Evolutionary conservation across 2,797 vertebrate species (phyloP).

Genomic region (Eulemur coronatus): DNA sequence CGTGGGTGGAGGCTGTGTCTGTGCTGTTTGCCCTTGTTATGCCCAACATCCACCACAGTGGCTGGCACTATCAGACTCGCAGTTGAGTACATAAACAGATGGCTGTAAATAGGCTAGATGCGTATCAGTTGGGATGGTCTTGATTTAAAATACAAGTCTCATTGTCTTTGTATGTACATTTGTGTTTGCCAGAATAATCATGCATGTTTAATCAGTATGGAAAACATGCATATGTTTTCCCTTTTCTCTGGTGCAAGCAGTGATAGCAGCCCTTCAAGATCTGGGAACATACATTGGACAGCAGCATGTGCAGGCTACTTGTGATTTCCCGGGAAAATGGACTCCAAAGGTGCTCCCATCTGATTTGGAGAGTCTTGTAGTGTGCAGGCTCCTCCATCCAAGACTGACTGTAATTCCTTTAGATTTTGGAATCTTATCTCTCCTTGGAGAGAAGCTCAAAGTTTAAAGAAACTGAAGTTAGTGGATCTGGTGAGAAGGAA

Average conservation of each 20-base stretch:
- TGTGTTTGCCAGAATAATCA: background rate
- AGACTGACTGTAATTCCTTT: background rate
- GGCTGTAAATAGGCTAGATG: background rate
- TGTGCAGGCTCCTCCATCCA: background rate
- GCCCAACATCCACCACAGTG: background rate
- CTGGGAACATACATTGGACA: background rate
- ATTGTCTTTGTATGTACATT: background rate
- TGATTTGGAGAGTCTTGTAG: background rate
- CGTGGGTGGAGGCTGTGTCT: background rate
- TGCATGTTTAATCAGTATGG: background rate
- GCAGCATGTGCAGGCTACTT: background rate
- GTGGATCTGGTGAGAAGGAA: background rate
- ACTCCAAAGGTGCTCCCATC: background rate
- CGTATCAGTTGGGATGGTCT: background rate
- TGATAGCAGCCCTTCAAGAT: background rate
- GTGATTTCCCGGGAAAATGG: background rate
- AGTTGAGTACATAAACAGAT: background rate
- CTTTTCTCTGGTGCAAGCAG: background rate
- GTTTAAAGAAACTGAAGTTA: constrained; percentile 10
- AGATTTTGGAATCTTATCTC: background rate
- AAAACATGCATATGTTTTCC: background rate
- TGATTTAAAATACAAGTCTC: background rate
- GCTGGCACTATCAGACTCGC: background rate
- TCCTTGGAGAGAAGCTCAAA: background rate
- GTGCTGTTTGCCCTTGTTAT: background rate